phyloP scores from a whole-genome alignment of 2,888 invertebrate genomes.

The Amphipyra berbera region DNA sequence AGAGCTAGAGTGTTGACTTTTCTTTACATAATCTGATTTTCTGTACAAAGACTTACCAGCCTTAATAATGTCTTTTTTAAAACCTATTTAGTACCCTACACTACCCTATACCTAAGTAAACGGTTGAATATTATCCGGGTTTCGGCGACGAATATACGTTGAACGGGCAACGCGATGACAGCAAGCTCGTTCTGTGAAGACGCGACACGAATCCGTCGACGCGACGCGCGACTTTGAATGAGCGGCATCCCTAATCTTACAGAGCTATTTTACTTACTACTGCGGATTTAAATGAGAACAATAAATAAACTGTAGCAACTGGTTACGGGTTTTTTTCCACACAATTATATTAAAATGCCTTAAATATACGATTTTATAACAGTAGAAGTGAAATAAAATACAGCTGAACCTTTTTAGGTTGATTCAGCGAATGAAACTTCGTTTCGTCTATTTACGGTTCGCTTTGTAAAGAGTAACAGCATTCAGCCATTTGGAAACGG shows the following conservation, averaged over 20 bases:
- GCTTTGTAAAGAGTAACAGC: conserved; percentile 19
- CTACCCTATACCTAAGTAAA: too few relatives aligned
- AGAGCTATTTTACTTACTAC: conserved; percentile 10
- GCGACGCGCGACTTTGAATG: not conserved
- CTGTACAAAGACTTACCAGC: too few relatives aligned
- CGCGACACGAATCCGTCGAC: not conserved
- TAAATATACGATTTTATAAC: conserved; percentile 17
- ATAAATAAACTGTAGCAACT: conserved; percentile 47
- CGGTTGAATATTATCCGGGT: too few relatives aligned
- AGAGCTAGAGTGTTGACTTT: too few relatives aligned
- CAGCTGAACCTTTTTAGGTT: not conserved
- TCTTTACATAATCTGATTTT: too few relatives aligned
- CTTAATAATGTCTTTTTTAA: too few relatives aligned
- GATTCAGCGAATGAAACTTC: conserved; percentile 1
- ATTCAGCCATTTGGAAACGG: conserved; percentile 31
- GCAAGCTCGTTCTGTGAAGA: not conserved
- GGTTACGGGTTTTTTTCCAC: conserved; percentile 35
- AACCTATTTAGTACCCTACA: too few relatives aligned
- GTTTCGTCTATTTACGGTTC: conserved; percentile 17
- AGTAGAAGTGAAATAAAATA: conserved; percentile 10
- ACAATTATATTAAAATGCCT: conserved; percentile 35
- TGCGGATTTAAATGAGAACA: conserved; percentile 33
- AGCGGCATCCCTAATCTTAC: conserved; percentile 7
- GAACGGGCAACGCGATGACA: not conserved
- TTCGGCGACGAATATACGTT: too few relatives aligned